These are phyloP conservation scores for Oryzias celebensis DNA, from an alignment of 2,113 vertebrate species.

Conservation along the genomic window DNA sequence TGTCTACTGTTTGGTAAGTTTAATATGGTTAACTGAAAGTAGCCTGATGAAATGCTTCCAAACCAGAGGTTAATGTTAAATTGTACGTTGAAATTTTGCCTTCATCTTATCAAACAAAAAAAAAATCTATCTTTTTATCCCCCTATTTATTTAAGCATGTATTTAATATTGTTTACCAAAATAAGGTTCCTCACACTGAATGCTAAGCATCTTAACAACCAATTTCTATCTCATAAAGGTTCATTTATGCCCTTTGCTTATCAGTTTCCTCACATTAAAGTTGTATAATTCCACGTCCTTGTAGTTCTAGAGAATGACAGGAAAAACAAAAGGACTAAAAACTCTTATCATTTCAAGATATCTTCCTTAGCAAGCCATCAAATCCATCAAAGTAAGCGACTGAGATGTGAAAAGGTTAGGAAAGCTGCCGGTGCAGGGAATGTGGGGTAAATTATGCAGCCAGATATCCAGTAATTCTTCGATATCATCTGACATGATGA, in stretches of 20 bases:
- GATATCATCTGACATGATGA: slow-evolving; percentile 90
- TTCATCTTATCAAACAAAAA: no score
- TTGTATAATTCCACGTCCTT: slow-evolving; percentile 15
- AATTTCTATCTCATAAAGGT: slow-evolving; percentile 4
- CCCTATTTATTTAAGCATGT: no score
- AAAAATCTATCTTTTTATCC: no score
- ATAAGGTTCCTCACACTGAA: no score
- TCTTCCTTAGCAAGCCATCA: slow-evolving; percentile 71
- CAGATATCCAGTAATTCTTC: slow-evolving; percentile 83
- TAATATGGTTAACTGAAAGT: no score
- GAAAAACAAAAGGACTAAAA: slow-evolving; percentile 65
- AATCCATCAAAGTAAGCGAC: slow-evolving; percentile 65
- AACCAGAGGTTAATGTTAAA: no score
- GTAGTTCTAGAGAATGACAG: slow-evolving; percentile 12
- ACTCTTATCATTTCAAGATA: slow-evolving; percentile 72
- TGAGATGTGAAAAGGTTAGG: slow-evolving; percentile 8
- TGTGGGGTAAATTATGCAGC: slow-evolving; percentile 81
- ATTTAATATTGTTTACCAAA: no score
- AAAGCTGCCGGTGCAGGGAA: not conserved
- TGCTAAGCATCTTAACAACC: not conserved
- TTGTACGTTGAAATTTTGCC: no score
- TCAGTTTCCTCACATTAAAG: slow-evolving; percentile 20
- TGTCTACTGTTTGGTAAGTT: no score
- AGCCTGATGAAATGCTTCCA: no score
- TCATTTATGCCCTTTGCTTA: slow-evolving; percentile 19